A percentile compares a stretch with the other conserved stretches of the same genome.
phyloP scores from a whole-genome alignment of 2,888 invertebrate species.

The Ptilodon capucinus region DNA sequence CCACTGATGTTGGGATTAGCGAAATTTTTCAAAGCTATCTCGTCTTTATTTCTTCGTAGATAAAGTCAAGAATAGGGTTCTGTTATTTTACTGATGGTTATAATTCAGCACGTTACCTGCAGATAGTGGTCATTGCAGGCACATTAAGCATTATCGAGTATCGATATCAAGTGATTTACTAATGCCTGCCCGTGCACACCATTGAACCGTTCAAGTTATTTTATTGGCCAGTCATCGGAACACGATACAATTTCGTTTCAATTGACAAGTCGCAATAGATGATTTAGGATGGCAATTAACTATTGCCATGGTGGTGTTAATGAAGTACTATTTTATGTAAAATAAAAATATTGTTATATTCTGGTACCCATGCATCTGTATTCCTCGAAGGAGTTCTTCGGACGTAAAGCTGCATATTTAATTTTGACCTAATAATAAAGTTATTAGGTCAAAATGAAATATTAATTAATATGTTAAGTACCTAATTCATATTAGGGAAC shows the following conservation, averaged over 20 bases:
- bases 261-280: constrained; percentile 28
- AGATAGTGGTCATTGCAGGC: constrained; percentile 38
- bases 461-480: no score
- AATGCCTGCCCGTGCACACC: constrained; percentile 39
- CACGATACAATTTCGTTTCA: constrained; percentile 39
- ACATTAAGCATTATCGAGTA: constrained; percentile 45
- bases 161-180: constrained; percentile 53
- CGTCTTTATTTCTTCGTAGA: constrained; percentile 17
- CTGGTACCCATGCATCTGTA: no score
- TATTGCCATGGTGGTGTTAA: not conserved
- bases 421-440: no score
- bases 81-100: constrained; percentile 18
- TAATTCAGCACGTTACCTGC: constrained; percentile 21
- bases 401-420: no score
- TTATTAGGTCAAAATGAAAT: no score
- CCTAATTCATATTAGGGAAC: no score
- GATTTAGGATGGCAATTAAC: not conserved
- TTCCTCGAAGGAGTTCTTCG: no score
- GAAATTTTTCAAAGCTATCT: constrained; percentile 9
- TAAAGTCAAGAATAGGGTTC: constrained; percentile 17
- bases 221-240: constrained; percentile 41
- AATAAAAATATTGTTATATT: no score
- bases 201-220: constrained; percentile 25
- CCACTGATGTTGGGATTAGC: constrained; percentile 7
- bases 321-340: no score